Percentiles rank a stretch among this genome's conserved stretches.
phyloP scores from a whole-genome alignment of 2,888 invertebrate species.

The Muscina levida region DNA sequence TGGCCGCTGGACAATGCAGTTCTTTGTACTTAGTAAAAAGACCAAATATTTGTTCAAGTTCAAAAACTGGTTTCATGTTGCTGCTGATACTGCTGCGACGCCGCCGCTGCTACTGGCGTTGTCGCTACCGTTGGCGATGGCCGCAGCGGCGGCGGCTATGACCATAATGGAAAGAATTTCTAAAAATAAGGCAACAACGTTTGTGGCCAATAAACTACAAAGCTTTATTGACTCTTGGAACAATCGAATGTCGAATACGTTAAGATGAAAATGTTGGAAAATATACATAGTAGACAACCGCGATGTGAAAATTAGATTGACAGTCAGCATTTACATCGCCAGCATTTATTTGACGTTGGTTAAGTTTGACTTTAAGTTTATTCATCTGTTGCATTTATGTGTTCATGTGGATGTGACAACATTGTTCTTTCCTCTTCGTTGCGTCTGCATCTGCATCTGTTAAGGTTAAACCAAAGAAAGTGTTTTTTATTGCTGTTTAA shows the following conservation, averaged over 20 bases:
- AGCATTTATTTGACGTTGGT: constrained; percentile 1
- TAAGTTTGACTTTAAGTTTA: neutral
- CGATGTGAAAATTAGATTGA: constrained; percentile 10
- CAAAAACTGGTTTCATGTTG: constrained; percentile 17
- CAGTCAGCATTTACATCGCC: neutral
- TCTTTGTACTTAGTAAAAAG: constrained; percentile 32
- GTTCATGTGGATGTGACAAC: neutral
- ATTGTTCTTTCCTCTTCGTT: neutral
- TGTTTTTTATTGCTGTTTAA: neutral
- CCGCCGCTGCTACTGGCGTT: neutral
- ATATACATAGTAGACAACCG: neutral
- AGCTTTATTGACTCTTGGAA: constrained; percentile 12
- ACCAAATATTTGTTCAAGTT: constrained; percentile 37
- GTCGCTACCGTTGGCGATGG: neutral
- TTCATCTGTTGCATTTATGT: neutral
- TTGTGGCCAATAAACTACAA: constrained; percentile 4
- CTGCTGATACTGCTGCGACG: neutral
- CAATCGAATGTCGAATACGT: neutral
- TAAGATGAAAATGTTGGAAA: neutral
- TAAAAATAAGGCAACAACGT: constrained; percentile 31
- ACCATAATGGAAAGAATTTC: constrained; percentile 16
- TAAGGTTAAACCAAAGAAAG: constrained; percentile 1
- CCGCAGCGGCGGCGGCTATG: neutral
- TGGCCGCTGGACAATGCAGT: constrained; percentile 20
- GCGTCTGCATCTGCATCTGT: neutral